Conservation (phyloP, 2,797 vertebrate species). For the Microchirus variegatus region DNA sequence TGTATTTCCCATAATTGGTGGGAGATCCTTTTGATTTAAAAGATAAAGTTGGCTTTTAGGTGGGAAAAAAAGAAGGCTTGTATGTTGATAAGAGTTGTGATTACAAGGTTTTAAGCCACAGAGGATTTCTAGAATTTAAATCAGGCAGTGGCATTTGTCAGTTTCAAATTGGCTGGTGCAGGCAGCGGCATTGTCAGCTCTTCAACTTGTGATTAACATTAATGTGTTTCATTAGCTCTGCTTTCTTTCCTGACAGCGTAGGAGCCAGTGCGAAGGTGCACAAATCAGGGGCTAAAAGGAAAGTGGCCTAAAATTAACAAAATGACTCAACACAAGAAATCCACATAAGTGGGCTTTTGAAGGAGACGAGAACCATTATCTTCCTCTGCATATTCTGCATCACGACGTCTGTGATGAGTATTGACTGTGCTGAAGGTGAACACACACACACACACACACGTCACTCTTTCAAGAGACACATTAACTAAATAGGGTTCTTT, state of each 20-base stretch:
- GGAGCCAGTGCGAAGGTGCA: slow-evolving; percentile 23
- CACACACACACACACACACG: background rate
- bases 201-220: background rate
- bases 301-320: slow-evolving; percentile 45
- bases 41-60: too few species aligned
- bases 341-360: slow-evolving; percentile 27
- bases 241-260: slow-evolving; percentile 14
- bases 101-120: too few species aligned
- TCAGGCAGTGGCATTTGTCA: too few species aligned
- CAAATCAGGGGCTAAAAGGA: slow-evolving; percentile 18
- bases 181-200: background rate
- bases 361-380: slow-evolving; percentile 14
- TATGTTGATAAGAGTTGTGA: too few species aligned
- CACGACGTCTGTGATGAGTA: too few species aligned
- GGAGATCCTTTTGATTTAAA: too few species aligned
- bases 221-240: background rate
- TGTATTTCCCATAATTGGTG: too few species aligned
- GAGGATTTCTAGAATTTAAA: too few species aligned
- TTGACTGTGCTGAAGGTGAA: slow-evolving; percentile 4
- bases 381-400: background rate
- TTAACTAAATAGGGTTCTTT: too few species aligned
- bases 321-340: slow-evolving; percentile 32
- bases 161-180: background rate
- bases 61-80: too few species aligned
- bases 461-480: too few species aligned